Evolutionary conservation across 2,888 invertebrate species (phyloP).

Genomic region (Drosophila pseudotakahashii): DNA sequence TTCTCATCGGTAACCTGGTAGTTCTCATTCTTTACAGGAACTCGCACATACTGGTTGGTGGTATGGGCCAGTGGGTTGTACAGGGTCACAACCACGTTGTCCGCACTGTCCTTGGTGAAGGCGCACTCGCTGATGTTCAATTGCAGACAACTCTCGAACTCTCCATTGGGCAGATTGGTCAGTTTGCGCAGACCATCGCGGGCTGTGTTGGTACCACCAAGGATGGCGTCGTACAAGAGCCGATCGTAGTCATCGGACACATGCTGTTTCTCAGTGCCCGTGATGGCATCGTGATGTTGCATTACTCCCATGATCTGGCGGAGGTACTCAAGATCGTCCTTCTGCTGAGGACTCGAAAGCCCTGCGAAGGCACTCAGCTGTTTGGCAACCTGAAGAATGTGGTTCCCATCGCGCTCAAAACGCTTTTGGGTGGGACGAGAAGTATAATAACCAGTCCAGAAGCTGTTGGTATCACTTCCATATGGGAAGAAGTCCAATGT

Average conservation of each 20-base stretch:
- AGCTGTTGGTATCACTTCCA: slow-evolving; percentile 92
- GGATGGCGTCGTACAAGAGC: slow-evolving; percentile 89
- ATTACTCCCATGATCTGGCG: slow-evolving; percentile 87
- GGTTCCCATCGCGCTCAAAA: slow-evolving; percentile 90
- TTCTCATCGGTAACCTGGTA: slow-evolving; percentile 87
- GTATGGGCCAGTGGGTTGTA: slow-evolving; percentile 92
- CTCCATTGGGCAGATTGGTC: slow-evolving; percentile 70
- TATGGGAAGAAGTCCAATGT: slow-evolving; percentile 96
- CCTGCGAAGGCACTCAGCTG: slow-evolving; percentile 88
- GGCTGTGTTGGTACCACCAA: slow-evolving; percentile 85
- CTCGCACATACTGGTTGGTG: slow-evolving; percentile 86
- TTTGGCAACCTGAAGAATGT: slow-evolving; percentile 91
- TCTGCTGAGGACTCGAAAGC: slow-evolving; percentile 74
- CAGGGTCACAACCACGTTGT: slow-evolving; percentile 87
- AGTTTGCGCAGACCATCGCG: slow-evolving; percentile 65
- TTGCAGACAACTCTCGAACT: slow-evolving; percentile 77
- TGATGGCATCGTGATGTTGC: slow-evolving; percentile 96
- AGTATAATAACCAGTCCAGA: slow-evolving; percentile 97
- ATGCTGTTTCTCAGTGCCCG: slow-evolving; percentile 93
- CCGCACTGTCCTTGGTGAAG: slow-evolving; percentile 86
- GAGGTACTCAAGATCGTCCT: slow-evolving; percentile 83
- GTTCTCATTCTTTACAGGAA: slow-evolving; percentile 86
- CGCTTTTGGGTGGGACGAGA: slow-evolving; percentile 92
- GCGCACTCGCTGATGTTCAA: slow-evolving; percentile 87
- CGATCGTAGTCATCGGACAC: slow-evolving; percentile 95